Conservation (phyloP, 1,140 invertebrate species). For the Achroia grisella region DNA sequence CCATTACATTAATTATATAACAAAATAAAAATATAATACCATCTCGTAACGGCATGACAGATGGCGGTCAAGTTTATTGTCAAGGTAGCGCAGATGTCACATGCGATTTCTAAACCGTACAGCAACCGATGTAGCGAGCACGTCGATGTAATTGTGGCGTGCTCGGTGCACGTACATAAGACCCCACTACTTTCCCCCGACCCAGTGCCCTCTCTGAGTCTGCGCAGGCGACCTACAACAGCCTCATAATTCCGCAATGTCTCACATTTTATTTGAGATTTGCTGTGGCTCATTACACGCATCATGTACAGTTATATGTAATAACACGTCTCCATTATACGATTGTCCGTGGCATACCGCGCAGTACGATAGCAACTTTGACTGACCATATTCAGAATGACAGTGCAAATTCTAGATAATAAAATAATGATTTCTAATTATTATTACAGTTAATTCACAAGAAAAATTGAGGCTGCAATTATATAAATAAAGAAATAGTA, state of each 20-base stretch:
- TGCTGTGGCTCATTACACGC: slow-evolving; percentile 45
- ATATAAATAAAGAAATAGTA: too few species aligned
- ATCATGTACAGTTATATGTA: slow-evolving; percentile 46
- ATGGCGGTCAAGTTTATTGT: background rate
- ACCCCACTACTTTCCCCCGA: slow-evolving; percentile 67
- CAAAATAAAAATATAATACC: background rate
- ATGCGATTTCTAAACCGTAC: slow-evolving; percentile 12
- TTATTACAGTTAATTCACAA: too few species aligned
- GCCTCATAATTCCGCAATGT: slow-evolving; percentile 60
- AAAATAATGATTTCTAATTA: too few species aligned
- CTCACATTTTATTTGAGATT: slow-evolving; percentile 56
- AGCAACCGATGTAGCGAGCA: slow-evolving; percentile 8
- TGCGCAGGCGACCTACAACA: slow-evolving; percentile 51
- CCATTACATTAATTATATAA: too few species aligned
- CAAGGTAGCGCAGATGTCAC: background rate
- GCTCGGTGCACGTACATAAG: slow-evolving; percentile 48
- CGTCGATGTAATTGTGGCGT: slow-evolving; percentile 54
- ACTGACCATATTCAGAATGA: too few species aligned
- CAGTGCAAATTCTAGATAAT: too few species aligned
- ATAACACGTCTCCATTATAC: slow-evolving; percentile 33
- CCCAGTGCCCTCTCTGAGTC: slow-evolving; percentile 58
- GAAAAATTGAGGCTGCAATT: too few species aligned
- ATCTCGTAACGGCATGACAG: background rate
- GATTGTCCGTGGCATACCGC: slow-evolving; percentile 26
- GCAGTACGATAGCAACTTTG: slow-evolving; percentile 15